Conservation (phyloP, 2,113 vertebrate genomes). For the Sorex fumeus region DNA sequence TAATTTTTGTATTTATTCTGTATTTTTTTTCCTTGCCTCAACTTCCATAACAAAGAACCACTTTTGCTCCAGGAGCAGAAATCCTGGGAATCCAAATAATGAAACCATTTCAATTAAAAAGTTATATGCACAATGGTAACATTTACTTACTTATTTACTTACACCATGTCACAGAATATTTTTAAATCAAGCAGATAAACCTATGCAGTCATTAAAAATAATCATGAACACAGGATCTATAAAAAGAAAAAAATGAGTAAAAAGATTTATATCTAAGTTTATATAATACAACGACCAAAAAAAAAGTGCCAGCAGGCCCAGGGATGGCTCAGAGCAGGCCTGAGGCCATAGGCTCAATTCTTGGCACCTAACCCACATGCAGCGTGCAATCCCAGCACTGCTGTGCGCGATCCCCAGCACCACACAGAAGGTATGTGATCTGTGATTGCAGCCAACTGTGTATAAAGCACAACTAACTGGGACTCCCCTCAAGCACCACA, state of each 20-base stretch:
- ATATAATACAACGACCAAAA: conserved; percentile 17
- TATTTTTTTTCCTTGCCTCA: conserved; percentile 34
- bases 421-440: too few relatives aligned
- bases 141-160: conserved; percentile 58
- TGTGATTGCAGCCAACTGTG: too few relatives aligned
- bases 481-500: too few relatives aligned
- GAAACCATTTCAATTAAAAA: not conserved
- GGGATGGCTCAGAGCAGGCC: too few relatives aligned
- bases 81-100: not conserved
- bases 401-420: too few relatives aligned
- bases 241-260: conserved; percentile 46
- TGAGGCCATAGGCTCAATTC: too few relatives aligned
- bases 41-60: conserved; percentile 37
- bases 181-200: conserved; percentile 55
- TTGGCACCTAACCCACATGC: too few relatives aligned
- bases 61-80: not conserved
- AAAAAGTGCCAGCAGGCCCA: too few relatives aligned
- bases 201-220: conserved; percentile 65
- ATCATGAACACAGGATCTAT: conserved; percentile 60
- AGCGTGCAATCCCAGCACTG: too few relatives aligned
- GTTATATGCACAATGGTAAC: not conserved
- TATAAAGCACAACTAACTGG: too few relatives aligned
- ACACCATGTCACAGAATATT: conserved; percentile 53
- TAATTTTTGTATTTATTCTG: not conserved
- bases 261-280: conserved; percentile 20